Base-by-base conservation (phyloP, 1,140 invertebrate genomes). In the Drosophila prosaltans region DNA sequence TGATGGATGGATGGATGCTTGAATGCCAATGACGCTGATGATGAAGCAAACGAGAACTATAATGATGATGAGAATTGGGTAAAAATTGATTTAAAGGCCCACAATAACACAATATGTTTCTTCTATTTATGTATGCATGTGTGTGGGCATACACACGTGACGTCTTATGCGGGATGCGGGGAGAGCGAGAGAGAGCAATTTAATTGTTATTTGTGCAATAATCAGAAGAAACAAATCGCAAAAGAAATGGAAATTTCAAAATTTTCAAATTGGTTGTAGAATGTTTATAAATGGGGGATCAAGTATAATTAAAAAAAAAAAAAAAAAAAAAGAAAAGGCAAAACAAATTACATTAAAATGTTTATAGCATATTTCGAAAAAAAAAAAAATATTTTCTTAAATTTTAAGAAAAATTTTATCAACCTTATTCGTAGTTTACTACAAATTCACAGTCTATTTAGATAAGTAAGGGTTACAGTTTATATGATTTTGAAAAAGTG, bases 171-270 rank as follows among this genome's bases (percentile, higher is more conserved):
- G 4, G 4, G 16, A 16, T 16, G 16, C 16, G 28, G 21, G 9
- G 45, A 10, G 8, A 24, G 45, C 2, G n/a, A 9, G 45, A 3
- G 36, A 1, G 43, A 24, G 9, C 8, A 30, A 61, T 80, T 71
- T 76, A 65, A 80, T 68, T 69, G 63, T 74, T 74, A 66, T 74
- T 73, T 59, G 43, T 55, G 64, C 72, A 72, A 74, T 72, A 74
- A 74, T 74, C 58, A 59, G 72, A 74, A 74, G 40, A 74, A 74
- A 70, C 65, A 73, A 73, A 73, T 73, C 43, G 60, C 65, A 66
- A 70, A 70, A 55, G 32, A 66, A 70, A 57, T 54, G 9, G 60
- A 51, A 40, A 41, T 54, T 70, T 9, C 24, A 26, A 51, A 51
- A 21, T 51, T 51, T 51, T 16, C 16, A 51, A 51, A 21, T 51